Evolutionary conservation across 35 echinoderm and acorn worm species (phyloP).

Genomic region (Antedon bifida): DNA sequence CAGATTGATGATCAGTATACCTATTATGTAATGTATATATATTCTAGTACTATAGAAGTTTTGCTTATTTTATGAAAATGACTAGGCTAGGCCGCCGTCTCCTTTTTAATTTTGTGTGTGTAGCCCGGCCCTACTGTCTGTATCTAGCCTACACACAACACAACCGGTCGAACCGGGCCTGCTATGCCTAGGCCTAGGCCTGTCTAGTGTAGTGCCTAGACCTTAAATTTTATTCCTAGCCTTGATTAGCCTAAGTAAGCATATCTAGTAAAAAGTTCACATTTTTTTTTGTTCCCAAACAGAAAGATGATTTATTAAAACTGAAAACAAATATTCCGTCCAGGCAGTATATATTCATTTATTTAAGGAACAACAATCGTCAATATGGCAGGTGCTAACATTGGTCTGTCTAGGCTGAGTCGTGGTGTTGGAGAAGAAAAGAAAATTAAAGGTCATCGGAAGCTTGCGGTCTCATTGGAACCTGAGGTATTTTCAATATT

Average conservation of each 20-base stretch:
- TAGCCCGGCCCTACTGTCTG: no score
- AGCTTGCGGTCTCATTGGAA: slow-evolving; percentile 69
- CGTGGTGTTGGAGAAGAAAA: slow-evolving; percentile 58
- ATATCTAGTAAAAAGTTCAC: no score
- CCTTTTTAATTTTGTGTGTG: no score
- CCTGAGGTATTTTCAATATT: slow-evolving; percentile 34
- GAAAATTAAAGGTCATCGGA: slow-evolving; percentile 37
- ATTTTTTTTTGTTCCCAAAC: no score
- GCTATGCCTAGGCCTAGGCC: background rate
- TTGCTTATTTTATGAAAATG: no score
- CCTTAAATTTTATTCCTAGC: background rate
- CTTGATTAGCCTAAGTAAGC: background rate
- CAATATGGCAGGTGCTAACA: slow-evolving; percentile 17
- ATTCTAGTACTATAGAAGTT: no score
- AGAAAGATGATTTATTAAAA: no score
- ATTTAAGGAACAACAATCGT: no score
- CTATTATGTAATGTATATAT: background rate
- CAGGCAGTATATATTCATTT: no score
- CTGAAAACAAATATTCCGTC: no score
- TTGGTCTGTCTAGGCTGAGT: slow-evolving; percentile 40
- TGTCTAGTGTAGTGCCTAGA: background rate
- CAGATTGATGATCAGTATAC: background rate
- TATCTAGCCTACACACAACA: no score
- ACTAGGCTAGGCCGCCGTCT: no score
- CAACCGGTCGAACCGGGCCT: background rate